Evolutionary conservation across 2,113 vertebrate genomes (phyloP).

Genomic region (Sylvietta virens): DNA sequence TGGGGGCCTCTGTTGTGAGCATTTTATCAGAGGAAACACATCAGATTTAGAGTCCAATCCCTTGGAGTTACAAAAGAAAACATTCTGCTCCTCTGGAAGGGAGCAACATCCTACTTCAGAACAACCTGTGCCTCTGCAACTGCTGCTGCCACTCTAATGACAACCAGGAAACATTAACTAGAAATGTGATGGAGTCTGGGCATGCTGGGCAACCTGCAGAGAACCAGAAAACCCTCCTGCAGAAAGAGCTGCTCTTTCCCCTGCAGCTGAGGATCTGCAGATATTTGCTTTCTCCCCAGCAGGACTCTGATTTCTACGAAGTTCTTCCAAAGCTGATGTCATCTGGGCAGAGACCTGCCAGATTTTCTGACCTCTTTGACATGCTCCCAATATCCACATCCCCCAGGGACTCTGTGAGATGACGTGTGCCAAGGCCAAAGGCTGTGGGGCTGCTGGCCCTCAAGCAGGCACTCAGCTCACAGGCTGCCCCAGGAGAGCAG

Average conservation of each 20-base stretch:
- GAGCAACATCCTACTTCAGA: not conserved
- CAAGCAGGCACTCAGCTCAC: not conserved
- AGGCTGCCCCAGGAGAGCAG: not conserved
- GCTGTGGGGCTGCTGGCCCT: not conserved
- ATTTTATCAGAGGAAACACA: conserved; percentile 9
- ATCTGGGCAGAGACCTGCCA: conserved; percentile 39
- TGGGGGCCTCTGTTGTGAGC: not conserved
- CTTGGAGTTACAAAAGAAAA: not conserved
- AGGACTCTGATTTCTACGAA: not conserved
- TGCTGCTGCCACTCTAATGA: not conserved
- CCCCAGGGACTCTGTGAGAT: not conserved
- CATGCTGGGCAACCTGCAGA: not conserved
- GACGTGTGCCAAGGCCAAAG: not conserved
- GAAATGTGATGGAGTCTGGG: not conserved
- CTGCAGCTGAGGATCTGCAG: not conserved
- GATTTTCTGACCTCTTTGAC: conserved; percentile 26
- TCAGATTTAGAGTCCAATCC: not conserved
- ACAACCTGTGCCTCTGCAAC: not conserved
- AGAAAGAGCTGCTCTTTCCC: not conserved
- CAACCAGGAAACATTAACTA: not conserved
- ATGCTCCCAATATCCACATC: not conserved
- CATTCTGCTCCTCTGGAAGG: not conserved
- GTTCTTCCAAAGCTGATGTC: conserved; percentile 50
- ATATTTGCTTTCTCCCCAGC: not conserved
- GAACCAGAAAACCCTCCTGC: not conserved